phyloP scores from a whole-genome alignment of 2,888 invertebrate genomes.

The Odiellus spinosus region DNA sequence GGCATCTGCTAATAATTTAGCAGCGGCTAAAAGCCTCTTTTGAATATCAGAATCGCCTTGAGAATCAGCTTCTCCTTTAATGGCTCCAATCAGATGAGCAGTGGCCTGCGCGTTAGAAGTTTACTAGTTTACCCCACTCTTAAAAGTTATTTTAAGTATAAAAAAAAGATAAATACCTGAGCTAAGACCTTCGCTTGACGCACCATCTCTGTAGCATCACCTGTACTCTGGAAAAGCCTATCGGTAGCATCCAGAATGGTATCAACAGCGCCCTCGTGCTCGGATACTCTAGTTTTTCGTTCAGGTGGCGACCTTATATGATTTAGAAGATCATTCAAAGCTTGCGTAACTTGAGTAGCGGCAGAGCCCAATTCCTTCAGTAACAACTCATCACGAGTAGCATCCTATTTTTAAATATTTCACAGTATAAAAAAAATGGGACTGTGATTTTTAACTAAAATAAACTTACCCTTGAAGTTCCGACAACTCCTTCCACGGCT shows the following conservation, averaged over 20 bases:
- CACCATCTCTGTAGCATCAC: slow-evolving; percentile 85
- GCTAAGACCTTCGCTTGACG: slow-evolving; percentile 77
- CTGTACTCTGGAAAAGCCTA: slow-evolving; percentile 62
- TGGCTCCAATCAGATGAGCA: slow-evolving; percentile 78
- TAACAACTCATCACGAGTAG: slow-evolving; percentile 46
- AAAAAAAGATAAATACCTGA: slow-evolving; percentile 35
- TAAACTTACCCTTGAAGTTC: slow-evolving; percentile 47
- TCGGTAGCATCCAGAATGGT: slow-evolving; percentile 79
- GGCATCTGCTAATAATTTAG: slow-evolving; percentile 83
- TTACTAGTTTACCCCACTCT: not conserved
- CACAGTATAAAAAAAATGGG: not conserved
- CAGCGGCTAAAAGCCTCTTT: slow-evolving; percentile 75
- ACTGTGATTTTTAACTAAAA: not conserved
- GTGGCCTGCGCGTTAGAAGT: slow-evolving; percentile 44
- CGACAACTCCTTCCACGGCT: slow-evolving; percentile 75
- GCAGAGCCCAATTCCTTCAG: slow-evolving; percentile 61
- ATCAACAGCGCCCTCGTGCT: slow-evolving; percentile 69
- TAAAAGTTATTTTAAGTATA: not conserved
- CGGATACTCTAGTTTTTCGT: slow-evolving; percentile 29
- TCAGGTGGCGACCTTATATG: slow-evolving; percentile 44
- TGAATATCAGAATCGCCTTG: slow-evolving; percentile 77
- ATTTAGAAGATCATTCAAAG: slow-evolving; percentile 71
- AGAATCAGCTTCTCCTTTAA: slow-evolving; percentile 82
- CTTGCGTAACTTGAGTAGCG: slow-evolving; percentile 70
- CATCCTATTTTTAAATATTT: slow-evolving; percentile 33